These are phyloP conservation scores for Aricia artaxerxes DNA, from an alignment of 2,888 invertebrate species.

Conservation along the genomic window DNA sequence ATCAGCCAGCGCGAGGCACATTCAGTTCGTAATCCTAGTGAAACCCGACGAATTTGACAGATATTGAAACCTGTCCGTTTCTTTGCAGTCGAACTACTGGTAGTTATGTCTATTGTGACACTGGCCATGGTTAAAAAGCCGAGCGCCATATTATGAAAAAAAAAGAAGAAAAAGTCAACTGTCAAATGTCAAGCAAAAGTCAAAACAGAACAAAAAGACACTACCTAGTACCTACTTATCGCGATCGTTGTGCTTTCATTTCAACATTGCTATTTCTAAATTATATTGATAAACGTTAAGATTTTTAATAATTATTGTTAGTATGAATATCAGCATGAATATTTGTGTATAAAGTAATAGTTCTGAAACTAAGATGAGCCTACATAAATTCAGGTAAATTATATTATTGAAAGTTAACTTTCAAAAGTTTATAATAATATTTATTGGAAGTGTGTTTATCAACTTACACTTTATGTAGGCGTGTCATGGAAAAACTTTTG, in stretches of 20 bases:
- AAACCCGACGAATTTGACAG: no score
- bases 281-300: background rate
- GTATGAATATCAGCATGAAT: background rate
- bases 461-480: background rate
- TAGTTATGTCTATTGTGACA: no score
- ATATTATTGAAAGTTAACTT: conserved; percentile 1
- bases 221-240: no score
- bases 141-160: no score
- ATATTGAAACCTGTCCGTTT: no score
- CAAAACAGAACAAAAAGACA: background rate
- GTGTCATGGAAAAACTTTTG: background rate
- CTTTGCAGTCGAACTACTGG: no score
- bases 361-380: conserved; percentile 53
- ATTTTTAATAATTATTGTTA: background rate
- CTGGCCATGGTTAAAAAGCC: no score
- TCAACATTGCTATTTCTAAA: background rate
- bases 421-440: background rate
- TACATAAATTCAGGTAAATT: conserved; percentile 66
- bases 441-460: background rate
- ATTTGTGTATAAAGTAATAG: background rate
- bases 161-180: background rate
- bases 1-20: no score
- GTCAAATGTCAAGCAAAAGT: background rate
- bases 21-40: no score
- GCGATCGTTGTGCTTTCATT: background rate